phyloP scores from a whole-genome alignment of 2,888 invertebrate species.

The Philereme vetulata region DNA sequence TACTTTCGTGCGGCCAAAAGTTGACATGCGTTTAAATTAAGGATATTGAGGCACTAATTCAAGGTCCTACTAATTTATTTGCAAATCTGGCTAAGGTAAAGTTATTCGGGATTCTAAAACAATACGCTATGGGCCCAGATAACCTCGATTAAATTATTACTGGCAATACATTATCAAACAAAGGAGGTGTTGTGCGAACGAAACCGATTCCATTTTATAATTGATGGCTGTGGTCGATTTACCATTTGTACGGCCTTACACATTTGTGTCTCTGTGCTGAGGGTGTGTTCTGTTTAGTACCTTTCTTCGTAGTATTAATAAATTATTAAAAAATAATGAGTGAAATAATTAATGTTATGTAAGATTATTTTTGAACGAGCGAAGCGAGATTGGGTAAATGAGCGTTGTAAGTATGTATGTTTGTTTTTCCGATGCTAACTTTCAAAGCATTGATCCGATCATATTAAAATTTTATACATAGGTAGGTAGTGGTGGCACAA shows the following conservation, averaged over 20 bases:
- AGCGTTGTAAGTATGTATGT: too few relatives aligned
- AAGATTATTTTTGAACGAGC: too few relatives aligned
- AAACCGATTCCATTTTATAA: slow-evolving; percentile 75
- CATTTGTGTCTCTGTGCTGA: slow-evolving; percentile 67
- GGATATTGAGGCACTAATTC: neutral
- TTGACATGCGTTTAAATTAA: too few relatives aligned
- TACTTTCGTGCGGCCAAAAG: too few relatives aligned
- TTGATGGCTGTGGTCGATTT: slow-evolving; percentile 76
- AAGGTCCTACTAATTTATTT: slow-evolving; percentile 2
- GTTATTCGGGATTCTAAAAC: slow-evolving; percentile 21
- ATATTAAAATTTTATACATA: too few relatives aligned
- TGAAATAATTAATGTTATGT: too few relatives aligned
- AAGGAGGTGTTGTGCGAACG: slow-evolving; percentile 51
- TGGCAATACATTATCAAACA: slow-evolving; percentile 58
- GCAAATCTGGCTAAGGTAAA: slow-evolving; percentile 5
- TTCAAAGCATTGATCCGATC: too few relatives aligned
- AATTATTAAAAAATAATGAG: too few relatives aligned
- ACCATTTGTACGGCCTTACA: slow-evolving; percentile 79
- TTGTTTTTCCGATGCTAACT: too few relatives aligned
- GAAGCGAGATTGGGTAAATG: too few relatives aligned
- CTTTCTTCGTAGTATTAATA: neutral
- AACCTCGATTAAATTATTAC: slow-evolving; percentile 58
- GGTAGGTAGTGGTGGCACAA: too few relatives aligned
- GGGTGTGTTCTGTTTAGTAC: slow-evolving; percentile 17
- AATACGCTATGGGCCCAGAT: slow-evolving; percentile 29